Percentiles rank a stretch among this genome's conserved stretches.
Evolutionary conservation across 1,140 invertebrate genomes (phyloP).

Genomic region (Melanaphis sacchari): DNA sequence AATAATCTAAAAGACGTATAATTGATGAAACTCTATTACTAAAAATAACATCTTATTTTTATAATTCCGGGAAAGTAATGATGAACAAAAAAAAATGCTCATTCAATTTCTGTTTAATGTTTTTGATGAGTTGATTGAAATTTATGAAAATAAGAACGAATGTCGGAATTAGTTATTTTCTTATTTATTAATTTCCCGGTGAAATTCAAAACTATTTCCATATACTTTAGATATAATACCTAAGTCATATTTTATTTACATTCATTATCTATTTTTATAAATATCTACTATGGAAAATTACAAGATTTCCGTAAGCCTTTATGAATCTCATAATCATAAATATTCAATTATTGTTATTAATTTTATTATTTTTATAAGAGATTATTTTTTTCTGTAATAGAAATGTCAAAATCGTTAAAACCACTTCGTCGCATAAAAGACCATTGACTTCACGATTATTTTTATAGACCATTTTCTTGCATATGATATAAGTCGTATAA

Average conservation of each 20-base stretch:
- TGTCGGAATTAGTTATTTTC: neutral
- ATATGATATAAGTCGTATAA: neutral
- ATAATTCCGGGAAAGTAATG: neutral
- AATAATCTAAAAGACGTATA: neutral
- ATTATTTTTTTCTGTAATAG: slow-evolving; percentile 8
- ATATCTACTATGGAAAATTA: neutral
- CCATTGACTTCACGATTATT: slow-evolving; percentile 27
- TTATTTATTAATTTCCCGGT: neutral
- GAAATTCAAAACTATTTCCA: neutral
- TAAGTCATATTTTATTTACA: neutral
- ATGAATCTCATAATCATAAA: neutral
- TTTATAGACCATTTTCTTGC: slow-evolving; percentile 20
- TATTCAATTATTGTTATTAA: neutral
- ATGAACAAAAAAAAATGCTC: neutral
- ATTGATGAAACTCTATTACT: neutral
- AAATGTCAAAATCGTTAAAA: slow-evolving; percentile 47
- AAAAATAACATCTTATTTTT: neutral
- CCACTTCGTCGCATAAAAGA: neutral
- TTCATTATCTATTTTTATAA: neutral
- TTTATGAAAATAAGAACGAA: neutral
- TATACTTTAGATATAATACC: too few species aligned
- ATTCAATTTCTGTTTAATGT: neutral
- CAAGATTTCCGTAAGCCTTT: neutral
- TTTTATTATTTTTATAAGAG: neutral
- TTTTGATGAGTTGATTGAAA: neutral